These are phyloP conservation scores for Phyllostomus hastatus DNA, from an alignment of 2,113 vertebrate genomes.

Conservation along the genomic window DNA sequence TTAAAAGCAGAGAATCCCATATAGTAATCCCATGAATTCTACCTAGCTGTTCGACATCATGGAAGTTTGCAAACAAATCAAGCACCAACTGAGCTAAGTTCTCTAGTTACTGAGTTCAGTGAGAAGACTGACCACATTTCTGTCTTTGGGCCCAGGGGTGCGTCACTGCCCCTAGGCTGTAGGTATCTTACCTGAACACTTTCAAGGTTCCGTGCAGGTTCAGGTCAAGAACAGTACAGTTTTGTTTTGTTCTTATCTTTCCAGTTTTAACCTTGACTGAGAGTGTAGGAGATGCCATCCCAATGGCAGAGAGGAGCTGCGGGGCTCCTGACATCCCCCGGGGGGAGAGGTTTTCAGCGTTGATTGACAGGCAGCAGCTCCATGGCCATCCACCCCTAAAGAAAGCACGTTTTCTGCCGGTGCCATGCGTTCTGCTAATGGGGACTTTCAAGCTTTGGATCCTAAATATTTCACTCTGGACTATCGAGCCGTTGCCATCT, in stretches of 20 bases:
- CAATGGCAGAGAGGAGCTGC: neutral
- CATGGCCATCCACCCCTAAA: slow-evolving; percentile 46
- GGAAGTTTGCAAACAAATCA: neutral
- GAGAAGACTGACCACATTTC: neutral
- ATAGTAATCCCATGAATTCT: neutral
- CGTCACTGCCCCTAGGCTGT: neutral
- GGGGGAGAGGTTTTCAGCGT: slow-evolving; percentile 6
- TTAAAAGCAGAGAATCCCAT: neutral
- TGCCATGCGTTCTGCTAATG: neutral
- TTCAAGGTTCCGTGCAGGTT: neutral
- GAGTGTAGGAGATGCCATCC: neutral
- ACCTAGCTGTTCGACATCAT: neutral
- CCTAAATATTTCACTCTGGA: neutral
- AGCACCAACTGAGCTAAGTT: neutral
- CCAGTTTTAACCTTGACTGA: neutral
- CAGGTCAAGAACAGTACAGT: neutral
- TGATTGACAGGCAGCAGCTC: slow-evolving; percentile 53
- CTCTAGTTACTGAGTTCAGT: neutral
- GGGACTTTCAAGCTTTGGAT: slow-evolving; percentile 64
- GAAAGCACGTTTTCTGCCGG: slow-evolving; percentile 59
- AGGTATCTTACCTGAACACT: neutral
- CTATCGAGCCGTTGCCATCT: slow-evolving; percentile 50
- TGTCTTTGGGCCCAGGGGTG: neutral
- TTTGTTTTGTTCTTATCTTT: neutral
- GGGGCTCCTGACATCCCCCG: neutral